phyloP scores from a whole-genome alignment of 1,140 invertebrate species.

The Triops longicaudatus region DNA sequence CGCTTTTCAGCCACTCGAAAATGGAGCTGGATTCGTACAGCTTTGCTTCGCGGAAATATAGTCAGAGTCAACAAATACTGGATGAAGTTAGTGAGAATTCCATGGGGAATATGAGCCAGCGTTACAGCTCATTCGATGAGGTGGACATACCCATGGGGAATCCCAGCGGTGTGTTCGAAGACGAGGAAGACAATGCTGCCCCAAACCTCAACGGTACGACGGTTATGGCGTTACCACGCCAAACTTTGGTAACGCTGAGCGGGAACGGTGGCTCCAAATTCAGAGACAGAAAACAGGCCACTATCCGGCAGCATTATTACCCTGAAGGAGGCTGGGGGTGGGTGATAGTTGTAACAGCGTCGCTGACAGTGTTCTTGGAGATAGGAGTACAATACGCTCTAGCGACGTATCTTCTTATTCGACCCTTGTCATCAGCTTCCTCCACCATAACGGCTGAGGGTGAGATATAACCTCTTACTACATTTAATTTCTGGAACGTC shows the following conservation, averaged over 20 bases:
- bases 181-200: not conserved
- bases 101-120: not conserved
- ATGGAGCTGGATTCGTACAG: not conserved
- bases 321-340: conserved; percentile 68
- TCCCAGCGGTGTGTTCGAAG: not conserved
- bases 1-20: not conserved
- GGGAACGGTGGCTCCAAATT: not conserved
- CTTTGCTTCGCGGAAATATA: not conserved
- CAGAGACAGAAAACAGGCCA: conserved; percentile 37
- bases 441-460: not conserved
- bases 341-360: conserved; percentile 51
- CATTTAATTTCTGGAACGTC: no score
- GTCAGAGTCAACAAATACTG: conserved; percentile 8
- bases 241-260: not conserved
- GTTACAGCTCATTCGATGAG: not conserved
- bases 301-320: conserved; percentile 62
- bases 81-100: not conserved
- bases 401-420: conserved; percentile 42
- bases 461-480: conserved; percentile 4
- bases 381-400: conserved; percentile 53
- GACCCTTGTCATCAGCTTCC: not conserved
- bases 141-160: not conserved
- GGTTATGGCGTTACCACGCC: not conserved
- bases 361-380: conserved; percentile 51
- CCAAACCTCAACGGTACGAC: not conserved